Evolutionary conservation across 2,797 vertebrate genomes (phyloP), one percentile per base, ranked within the genome.

Genomic region (Pipistrellus nathusii): DNA sequence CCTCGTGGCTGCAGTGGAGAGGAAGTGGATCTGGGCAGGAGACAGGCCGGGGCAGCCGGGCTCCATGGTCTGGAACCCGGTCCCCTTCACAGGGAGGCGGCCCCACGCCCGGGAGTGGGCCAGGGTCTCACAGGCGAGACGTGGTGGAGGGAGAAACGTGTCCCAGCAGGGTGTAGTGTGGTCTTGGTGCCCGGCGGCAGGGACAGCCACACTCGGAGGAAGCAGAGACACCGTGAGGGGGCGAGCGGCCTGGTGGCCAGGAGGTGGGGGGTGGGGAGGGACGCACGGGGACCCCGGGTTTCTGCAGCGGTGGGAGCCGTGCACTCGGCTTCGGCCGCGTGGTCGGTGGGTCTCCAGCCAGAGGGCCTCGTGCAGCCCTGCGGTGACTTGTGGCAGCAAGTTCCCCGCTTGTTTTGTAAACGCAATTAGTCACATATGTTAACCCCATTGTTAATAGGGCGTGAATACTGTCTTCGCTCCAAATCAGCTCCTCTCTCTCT

Each of bases 391-490:
- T 69, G 35, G 6, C 30, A 51, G 66, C 93, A 41, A 55, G 41
- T 64, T 46, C 64, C 48, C 80, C 77, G 12, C 68, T 46, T 55
- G 78, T 73, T 81, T 2, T 55, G 75, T 82, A 94, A 92, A 93
- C 86, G 80, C 55, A 55, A n/a, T 87, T 75, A 85, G 83, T 55
- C 55, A 57, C 57, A 3, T 53, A 2, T 53, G 72, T 71, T 75
- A 78, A 53, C 55, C 66, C 66, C 9, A 1, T 64, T 68, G 66
- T 51, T 80, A 92, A 85, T 57, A 73, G 69, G 38, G 41, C 57
- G n/a, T 71, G 71, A 64, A 71, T 66, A 27, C 32, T 55, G 30
- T 91, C 91, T 75, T 71, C 7, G 1, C 25, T 80, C 55, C 83
- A 38, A 15, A 38, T 51, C 69, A 51, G 62, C 53, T 85, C 44